Base-by-base conservation (phyloP, 1,140 invertebrate genomes). In the Thereuonema tuberculata region DNA sequence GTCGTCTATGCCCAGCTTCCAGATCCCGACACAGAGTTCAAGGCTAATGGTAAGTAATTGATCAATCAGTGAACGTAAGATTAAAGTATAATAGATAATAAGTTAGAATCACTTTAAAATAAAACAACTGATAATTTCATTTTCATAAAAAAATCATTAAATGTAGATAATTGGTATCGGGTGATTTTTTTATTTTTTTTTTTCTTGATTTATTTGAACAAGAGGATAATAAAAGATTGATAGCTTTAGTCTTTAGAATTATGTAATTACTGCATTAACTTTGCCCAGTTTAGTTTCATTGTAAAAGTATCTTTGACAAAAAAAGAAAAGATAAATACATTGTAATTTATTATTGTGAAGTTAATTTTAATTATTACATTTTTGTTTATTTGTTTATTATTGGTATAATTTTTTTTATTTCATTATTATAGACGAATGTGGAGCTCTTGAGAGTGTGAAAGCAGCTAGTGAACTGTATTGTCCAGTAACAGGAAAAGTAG, bases 371-470 rank as follows among this genome's bases (percentile, higher is more conserved):
- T 43, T 12, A 43, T 43, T n/a, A 12, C 37, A 43, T 9, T 43
- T 9, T 43, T 9, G n/a, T 43, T 9, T n/a, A 43, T n/a, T n/a
- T 43, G 9, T 9, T 43, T n/a, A 9, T 43, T n/a, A 43, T 43
- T 12, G 9, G 9, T 43, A 12, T 9, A 3, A n/a, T 46, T 5
- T 5, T 50, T 63, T 62, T 27, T 61, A 50, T 64, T 61, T 56
- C 26, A 37, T 17, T 62, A 26, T 74, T 75, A 49, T 68, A 80
- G 90, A 90, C 65, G 90, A 94, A 77, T 93, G 89, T 73, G 93
- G 93, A 5, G 91, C 93, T 2, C 74, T 98, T 57, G 95, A 98
- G 75, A 97, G 93, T 74, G 94, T 98, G 0, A 99, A 99, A 74
- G 93, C 94, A 55, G 93, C 91, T 24, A 95, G 87, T 72, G 95